Base-by-base conservation (phyloP, 2,888 invertebrate species). In the Sinotaia quadrata region DNA sequence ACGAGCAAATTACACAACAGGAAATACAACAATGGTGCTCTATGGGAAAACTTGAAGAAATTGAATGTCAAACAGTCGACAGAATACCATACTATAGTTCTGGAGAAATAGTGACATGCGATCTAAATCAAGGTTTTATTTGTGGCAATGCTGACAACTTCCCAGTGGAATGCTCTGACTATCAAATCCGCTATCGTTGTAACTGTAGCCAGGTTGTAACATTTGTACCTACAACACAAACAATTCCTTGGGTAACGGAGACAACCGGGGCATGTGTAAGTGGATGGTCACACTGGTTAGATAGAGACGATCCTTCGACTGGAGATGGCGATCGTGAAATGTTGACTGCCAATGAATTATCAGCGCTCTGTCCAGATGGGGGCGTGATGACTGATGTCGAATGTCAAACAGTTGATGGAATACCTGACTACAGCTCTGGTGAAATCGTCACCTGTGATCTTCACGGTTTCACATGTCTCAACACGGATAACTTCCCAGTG, bases 401-500 rank as follows among this genome's bases (percentile, higher is more conserved):
- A 65, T 87, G 87, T 76, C 63, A 73, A 51, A 79, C 81, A 21
- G 72, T 74, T 0, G 73, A 77, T 59, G 78, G 76, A 7, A 78
- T 77, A 1, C 74, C 79, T 10, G 75, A 75, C 37, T 75, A 72
- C 51, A 75, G 76, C 2, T 77, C 80, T 24, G 77, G 79, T 24
- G 83, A 84, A 49, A 72, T 77, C 0, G 72, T 72, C 3, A 66
- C 67, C 8, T 87, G 87, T 74, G 77, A 81, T 51, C 84, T 95
- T 68, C 92, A 93, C 76, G 95, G 95, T 0, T 89, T 95, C 0
- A 87, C 91, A 4, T 95, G 95, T 83, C 88, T 87, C 69, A 88
- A 82, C 2, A 65, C 62, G 7, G 79, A 82, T 36, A 83, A 83
- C 60, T 51, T 21, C 24, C 77, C 78, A 8, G 52, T 75, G 5